Percentiles rank a stretch among this genome's conserved stretches.
These are phyloP conservation scores for Stramonita haemastoma DNA, from an alignment of 2,888 invertebrate species.

Conservation along the genomic window DNA sequence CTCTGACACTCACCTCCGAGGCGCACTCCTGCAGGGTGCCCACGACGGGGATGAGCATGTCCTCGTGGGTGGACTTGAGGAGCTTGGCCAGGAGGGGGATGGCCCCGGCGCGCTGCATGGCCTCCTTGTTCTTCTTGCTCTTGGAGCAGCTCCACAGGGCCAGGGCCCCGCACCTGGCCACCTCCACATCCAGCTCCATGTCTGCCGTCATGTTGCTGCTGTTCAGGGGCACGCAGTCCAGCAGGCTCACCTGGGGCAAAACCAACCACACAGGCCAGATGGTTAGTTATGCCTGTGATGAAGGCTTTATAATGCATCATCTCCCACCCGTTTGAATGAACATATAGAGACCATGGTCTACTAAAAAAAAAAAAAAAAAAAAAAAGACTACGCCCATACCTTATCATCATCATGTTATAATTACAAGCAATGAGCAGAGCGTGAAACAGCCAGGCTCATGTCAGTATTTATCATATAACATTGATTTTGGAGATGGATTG, in stretches of 20 bases:
- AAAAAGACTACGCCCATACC: too few relatives aligned
- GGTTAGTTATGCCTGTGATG: too few relatives aligned
- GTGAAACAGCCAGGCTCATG: too few relatives aligned
- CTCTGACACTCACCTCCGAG: slow-evolving; percentile 76
- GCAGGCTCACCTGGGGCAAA: slow-evolving; percentile 84
- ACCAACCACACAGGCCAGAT: too few relatives aligned
- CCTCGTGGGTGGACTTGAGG: slow-evolving; percentile 88
- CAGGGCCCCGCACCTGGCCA: slow-evolving; percentile 81
- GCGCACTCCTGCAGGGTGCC: slow-evolving; percentile 92
- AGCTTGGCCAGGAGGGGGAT: slow-evolving; percentile 84
- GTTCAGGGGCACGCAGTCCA: slow-evolving; percentile 83
- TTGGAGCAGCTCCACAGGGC: slow-evolving; percentile 93
- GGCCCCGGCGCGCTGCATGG: slow-evolving; percentile 86
- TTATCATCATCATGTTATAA: too few relatives aligned
- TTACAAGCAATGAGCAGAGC: too few relatives aligned
- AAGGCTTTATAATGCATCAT: too few relatives aligned
- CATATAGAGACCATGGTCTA: too few relatives aligned
- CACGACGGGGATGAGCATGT: slow-evolving; percentile 91
- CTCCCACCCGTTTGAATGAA: too few relatives aligned
- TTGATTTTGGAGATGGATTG: too few relatives aligned
- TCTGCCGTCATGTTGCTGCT: slow-evolving; percentile 63
- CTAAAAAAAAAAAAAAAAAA: too few relatives aligned
- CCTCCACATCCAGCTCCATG: slow-evolving; percentile 75
- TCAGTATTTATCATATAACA: too few relatives aligned
- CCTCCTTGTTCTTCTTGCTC: slow-evolving; percentile 87